phyloP scores from a whole-genome alignment of 2,113 vertebrate species.

The Tylochromis polylepis region DNA sequence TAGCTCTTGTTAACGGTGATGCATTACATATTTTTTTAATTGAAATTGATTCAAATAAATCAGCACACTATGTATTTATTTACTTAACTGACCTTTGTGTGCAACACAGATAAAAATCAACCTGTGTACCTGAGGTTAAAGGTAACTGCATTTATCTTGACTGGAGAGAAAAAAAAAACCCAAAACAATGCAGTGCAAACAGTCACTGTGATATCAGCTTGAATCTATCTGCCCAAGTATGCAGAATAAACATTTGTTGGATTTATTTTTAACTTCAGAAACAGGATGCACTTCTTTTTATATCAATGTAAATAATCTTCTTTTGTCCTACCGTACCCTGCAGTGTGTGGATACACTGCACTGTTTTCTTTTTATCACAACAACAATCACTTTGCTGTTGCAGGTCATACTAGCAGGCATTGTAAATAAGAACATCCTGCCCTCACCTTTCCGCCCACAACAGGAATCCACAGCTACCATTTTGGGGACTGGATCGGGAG shows the following conservation, averaged over 20 bases:
- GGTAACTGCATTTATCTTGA: constrained; percentile 31
- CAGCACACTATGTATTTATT: neutral
- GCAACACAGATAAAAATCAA: constrained; percentile 18
- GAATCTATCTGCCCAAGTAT: constrained; percentile 11
- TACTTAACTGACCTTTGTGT: constrained; percentile 13
- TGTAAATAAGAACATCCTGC: constrained; percentile 64
- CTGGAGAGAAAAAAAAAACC: neutral
- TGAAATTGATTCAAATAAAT: neutral
- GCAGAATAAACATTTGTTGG: constrained; percentile 42
- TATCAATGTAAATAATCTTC: constrained; percentile 70
- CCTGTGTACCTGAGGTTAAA: constrained; percentile 31
- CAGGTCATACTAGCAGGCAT: constrained; percentile 27
- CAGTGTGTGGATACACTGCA: constrained; percentile 65
- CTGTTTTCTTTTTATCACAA: constrained; percentile 62
- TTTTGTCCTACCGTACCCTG: constrained; percentile 48
- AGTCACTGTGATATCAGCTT: constrained; percentile 20
- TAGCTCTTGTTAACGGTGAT: neutral
- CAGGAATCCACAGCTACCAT: neutral
- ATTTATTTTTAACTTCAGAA: constrained; percentile 64
- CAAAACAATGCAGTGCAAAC: constrained; percentile 20
- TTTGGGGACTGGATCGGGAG: neutral
- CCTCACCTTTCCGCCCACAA: constrained; percentile 38
- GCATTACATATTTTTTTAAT: neutral
- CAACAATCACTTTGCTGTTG: constrained; percentile 38
- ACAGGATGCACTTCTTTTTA: constrained; percentile 70